Evolutionary conservation across 2,888 invertebrate species (phyloP), one percentile per base, ranked within the genome.

Genomic region (Epinotia demarniana): DNA sequence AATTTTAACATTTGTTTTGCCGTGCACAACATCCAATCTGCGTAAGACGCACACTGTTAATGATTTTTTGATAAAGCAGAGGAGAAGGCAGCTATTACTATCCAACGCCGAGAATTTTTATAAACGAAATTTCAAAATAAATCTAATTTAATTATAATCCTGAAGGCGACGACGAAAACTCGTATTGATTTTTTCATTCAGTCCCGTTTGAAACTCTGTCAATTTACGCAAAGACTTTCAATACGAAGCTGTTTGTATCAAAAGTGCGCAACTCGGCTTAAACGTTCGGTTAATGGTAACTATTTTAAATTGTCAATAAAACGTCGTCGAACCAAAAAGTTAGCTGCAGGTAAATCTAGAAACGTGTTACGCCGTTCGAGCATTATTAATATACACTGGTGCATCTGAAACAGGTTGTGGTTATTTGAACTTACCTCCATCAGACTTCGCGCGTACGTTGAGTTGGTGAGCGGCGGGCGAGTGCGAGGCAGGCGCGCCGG

Each of bases 381-480:
- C 33, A 23, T 64, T 23, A 12, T 58, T 72, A 66, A 16, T 58
- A 39, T 58, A 58, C 58, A 68, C 58, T 19, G 61, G 46, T 49
- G 27, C 43, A 49, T 62, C 19, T 58, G 58, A 46, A 74, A 74
- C 74, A 74, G 74, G 75, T 75, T 71, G 70, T 19, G 46, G 39
- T 61, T 43, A 46, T 63, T 69, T 23, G 70, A 71, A 73, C 78
- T 71, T 68, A 77, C 76, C 76, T 78, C 66, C 62, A 77, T 77
- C 53, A 61, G 72, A 62, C 68, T 46, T 53, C 53, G 53, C 12
- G 12, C 49, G 64, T n/a, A 63, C 43, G 57, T 11, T 23, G 70
- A 53, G 70, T 46, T 79, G 81, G 64, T 78, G 77, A 77, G 33
- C 81, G 78, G 78, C 76, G 77, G 72, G 77, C 79, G 82, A 85